Evolutionary conservation across 2,888 invertebrate species (phyloP).

Genomic region (Drosophila mimetica): DNA sequence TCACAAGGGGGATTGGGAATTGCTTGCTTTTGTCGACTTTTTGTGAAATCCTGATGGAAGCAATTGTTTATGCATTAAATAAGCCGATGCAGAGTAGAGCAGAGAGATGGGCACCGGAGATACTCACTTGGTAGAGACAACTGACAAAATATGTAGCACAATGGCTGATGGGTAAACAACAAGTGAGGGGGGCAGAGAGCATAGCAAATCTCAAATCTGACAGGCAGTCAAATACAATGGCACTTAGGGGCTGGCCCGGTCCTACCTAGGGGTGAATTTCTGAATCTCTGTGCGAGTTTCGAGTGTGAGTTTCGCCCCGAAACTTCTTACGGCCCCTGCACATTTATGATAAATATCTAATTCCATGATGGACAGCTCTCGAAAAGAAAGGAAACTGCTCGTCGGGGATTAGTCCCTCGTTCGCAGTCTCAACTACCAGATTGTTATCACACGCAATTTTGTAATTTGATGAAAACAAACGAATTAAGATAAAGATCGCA

Average conservation of each 20-base stretch:
- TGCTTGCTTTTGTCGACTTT: conserved; percentile 78
- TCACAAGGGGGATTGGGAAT: conserved; percentile 37
- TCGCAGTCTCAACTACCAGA: conserved; percentile 62
- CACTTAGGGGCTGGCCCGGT: conserved; percentile 53
- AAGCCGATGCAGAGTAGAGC: conserved; percentile 66
- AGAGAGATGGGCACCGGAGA: conserved; percentile 50
- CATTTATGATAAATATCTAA: conserved; percentile 79
- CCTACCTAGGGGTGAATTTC: conserved; percentile 44
- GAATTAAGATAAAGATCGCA: conserved; percentile 79
- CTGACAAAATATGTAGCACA: conserved; percentile 72
- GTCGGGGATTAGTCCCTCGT: conserved; percentile 66
- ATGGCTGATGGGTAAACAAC: conserved; percentile 55
- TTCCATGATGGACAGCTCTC: conserved; percentile 79
- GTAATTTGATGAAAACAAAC: conserved; percentile 84
- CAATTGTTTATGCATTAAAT: conserved; percentile 82
- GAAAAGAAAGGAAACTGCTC: conserved; percentile 35
- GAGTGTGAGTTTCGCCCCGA: conserved; percentile 9
- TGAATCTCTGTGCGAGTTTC: background rate
- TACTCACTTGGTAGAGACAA: conserved; percentile 56
- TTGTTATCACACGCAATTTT: conserved; percentile 83
- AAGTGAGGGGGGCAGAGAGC: conserved; percentile 64
- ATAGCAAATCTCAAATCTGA: conserved; percentile 53
- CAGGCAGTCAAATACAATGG: conserved; percentile 74
- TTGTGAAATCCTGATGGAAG: conserved; percentile 79
- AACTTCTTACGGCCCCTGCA: conserved; percentile 44